Evolutionary conservation across 2,888 invertebrate species (phyloP).

Genomic region (Argyresthia albistria): DNA sequence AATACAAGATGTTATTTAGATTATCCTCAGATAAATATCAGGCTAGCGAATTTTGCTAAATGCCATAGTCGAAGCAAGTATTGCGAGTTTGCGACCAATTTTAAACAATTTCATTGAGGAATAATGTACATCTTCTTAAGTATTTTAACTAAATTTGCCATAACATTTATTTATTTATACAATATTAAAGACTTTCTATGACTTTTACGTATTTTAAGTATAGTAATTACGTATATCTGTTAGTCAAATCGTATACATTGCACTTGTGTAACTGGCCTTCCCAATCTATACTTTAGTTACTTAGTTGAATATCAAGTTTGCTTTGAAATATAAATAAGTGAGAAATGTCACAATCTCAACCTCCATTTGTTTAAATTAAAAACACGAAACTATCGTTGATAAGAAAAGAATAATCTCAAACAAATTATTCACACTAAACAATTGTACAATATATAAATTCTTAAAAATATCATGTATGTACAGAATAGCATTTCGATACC

Average conservation of each 20-base stretch:
- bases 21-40: no score
- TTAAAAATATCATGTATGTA: constrained; percentile 66
- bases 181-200: constrained; percentile 60
- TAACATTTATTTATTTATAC: constrained; percentile 42
- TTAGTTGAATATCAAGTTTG: constrained; percentile 17
- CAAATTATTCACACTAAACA: constrained; percentile 70
- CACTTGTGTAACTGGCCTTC: constrained; percentile 71
- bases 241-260: constrained; percentile 73
- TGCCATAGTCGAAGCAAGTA: no score
- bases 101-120: constrained; percentile 44
- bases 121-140: constrained; percentile 38
- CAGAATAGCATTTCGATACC: constrained; percentile 66
- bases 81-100: no score
- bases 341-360: no score
- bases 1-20: no score
- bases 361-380: background rate
- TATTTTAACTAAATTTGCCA: constrained; percentile 46
- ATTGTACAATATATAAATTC: constrained; percentile 65
- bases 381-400: constrained; percentile 45
- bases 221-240: constrained; percentile 67
- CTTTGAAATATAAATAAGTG: background rate
- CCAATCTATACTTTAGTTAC: constrained; percentile 29
- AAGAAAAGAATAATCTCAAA: constrained; percentile 52
- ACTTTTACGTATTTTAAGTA: constrained; percentile 55
- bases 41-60: no score